Evolutionary conservation across 2,113 vertebrate species (phyloP).

Genomic region (Himantopus leucocephalus): DNA sequence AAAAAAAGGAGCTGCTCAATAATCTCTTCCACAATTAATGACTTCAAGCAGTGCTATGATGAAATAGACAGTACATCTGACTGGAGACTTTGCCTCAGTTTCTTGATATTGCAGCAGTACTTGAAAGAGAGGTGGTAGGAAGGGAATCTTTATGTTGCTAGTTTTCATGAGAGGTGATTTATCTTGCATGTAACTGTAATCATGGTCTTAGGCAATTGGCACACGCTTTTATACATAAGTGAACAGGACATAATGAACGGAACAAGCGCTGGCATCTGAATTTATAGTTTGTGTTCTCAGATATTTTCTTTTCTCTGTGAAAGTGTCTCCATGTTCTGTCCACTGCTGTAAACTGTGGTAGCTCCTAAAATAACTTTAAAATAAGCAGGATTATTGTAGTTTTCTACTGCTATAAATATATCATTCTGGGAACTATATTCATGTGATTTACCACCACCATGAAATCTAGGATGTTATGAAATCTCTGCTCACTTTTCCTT

Average conservation of each 20-base stretch:
- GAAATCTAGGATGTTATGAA: not conserved
- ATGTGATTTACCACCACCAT: not conserved
- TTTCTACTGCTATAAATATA: slow-evolving; percentile 48
- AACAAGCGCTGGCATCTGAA: not conserved
- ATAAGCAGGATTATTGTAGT: not conserved
- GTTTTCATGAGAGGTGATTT: not conserved
- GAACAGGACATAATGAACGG: not conserved
- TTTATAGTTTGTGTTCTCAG: slow-evolving; percentile 18
- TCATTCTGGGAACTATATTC: slow-evolving; percentile 11
- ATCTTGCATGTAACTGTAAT: not conserved
- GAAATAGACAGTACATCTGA: not conserved
- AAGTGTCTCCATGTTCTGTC: not conserved
- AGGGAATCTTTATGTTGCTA: not conserved
- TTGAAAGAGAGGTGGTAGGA: not conserved
- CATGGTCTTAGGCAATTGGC: not conserved
- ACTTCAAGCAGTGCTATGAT: not conserved
- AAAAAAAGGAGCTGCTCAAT: not conserved
- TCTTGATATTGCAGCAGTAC: not conserved
- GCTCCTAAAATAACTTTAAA: slow-evolving; percentile 50
- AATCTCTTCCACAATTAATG: not conserved
- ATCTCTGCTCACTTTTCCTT: not conserved
- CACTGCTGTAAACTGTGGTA: not conserved
- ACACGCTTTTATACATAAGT: not conserved
- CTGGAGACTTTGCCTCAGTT: not conserved
- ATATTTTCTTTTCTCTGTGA: not conserved